A percentile compares a stretch with the other conserved stretches of the same genome.
phyloP scores from a whole-genome alignment of 2,797 vertebrate genomes.

The Adrianichthys oophorus region DNA sequence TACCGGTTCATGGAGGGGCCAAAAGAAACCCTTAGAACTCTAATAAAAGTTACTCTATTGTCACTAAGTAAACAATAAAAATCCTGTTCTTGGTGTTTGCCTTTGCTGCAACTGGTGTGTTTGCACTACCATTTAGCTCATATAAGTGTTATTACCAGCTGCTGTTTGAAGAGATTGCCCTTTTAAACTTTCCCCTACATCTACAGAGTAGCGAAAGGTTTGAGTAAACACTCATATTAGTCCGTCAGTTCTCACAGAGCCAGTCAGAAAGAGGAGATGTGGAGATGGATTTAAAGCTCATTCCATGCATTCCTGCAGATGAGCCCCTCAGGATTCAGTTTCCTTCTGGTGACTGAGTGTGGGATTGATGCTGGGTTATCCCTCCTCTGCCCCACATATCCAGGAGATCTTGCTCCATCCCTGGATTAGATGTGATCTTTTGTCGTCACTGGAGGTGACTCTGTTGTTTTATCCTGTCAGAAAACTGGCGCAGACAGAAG shows the following conservation, averaged over 20 bases:
- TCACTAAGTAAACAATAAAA: too few species aligned
- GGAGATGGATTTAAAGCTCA: constrained; percentile 1
- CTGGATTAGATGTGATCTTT: constrained; percentile 71
- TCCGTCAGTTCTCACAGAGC: not conserved
- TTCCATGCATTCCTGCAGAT: constrained; percentile 28
- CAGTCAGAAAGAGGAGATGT: constrained; percentile 1
- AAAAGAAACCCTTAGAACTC: too few species aligned
- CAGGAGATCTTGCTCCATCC: constrained; percentile 51
- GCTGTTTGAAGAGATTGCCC: constrained; percentile 23
- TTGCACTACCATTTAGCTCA: constrained; percentile 17
- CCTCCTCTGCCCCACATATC: constrained; percentile 32
- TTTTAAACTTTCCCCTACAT: constrained; percentile 14
- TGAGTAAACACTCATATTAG: constrained; percentile 1
- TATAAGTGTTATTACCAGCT: constrained; percentile 9
- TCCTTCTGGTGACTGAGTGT: constrained; percentile 17
- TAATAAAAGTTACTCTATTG: too few species aligned
- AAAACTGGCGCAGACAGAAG: not conserved
- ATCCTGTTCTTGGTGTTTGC: constrained; percentile 21
- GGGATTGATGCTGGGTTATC: constrained; percentile 23
- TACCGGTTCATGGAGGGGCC: too few species aligned
- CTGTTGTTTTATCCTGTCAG: constrained; percentile 3
- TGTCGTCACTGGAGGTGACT: constrained; percentile 15
- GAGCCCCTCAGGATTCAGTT: constrained; percentile 20
- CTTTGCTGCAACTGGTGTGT: constrained; percentile 15
- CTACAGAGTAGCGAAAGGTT: too few species aligned